Base-by-base conservation (phyloP, 2,888 invertebrate species). In the Bugula neritina region DNA sequence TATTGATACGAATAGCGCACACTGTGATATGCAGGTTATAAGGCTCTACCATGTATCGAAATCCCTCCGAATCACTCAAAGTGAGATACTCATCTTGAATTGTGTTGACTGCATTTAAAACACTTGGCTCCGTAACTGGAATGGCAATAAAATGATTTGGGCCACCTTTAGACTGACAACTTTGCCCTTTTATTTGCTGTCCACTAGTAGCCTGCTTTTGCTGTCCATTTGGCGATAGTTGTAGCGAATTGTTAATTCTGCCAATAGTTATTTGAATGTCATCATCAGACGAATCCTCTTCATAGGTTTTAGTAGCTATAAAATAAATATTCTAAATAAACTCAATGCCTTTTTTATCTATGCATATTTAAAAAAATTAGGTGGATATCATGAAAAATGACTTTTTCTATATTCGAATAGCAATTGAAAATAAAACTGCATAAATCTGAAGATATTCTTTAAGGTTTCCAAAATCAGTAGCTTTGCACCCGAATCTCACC, bases 91-190 rank as follows among this genome's bases (percentile, higher is more conserved):
- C 73, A 69, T 81, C 80, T 57, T 84, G 82, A 25, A 85, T 77
- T 34, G 76, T 74, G 5, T 76, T 75, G 0, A 80, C 79, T 1
- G 74, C 76, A 27, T 78, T 73, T 1, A 77, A 70, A 21, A 84
- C 75, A 31, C 79, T 76, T 27, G 77, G 76, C 71, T 81, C 77
- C 0, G 78, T 80, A 17, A 85, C 79, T 35, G 83, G 76, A 35
- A 85, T 75, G 57, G 83, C 82, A 5, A 86, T 72, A 73, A 86
- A 86, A 75, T 84, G 80, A 72, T 83, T 84, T 13, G 85, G 84
- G 35, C 83, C 75, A 35, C 79, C 73, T 75, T 80, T 81, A 10
- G 43, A 43, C 17, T 43, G 5, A 43, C 17, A 43, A 43, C 17
- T 17, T 43, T 43, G 43, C 17, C 43, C 17, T 10, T 43, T 5